phyloP scores from a whole-genome alignment of 2,888 invertebrate species.

The Agonopterix heracliana region DNA sequence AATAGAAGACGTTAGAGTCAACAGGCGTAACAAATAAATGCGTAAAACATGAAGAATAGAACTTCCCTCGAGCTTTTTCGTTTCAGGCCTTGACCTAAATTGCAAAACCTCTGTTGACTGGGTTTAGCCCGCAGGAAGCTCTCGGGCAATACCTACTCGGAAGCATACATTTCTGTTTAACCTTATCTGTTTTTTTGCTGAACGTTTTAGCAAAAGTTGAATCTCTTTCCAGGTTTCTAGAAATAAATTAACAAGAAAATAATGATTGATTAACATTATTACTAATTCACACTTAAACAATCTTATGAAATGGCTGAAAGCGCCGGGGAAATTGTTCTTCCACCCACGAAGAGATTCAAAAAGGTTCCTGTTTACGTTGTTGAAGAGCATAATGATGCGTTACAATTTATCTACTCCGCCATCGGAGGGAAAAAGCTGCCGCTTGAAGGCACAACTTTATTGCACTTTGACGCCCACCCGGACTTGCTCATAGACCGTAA shows the following conservation, averaged over 20 bases:
- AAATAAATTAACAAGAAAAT: too few species aligned
- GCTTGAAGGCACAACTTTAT: conserved; percentile 81
- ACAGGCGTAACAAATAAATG: conserved; percentile 32
- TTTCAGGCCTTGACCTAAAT: conserved; percentile 48
- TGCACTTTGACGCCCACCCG: conserved; percentile 95
- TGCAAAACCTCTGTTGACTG: conserved; percentile 24
- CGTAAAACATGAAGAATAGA: conserved; percentile 21
- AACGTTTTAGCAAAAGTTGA: too few species aligned
- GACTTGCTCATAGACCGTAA: conserved; percentile 90
- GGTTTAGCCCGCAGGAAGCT: conserved; percentile 19
- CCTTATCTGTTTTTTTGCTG: too few species aligned
- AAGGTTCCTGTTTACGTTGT: conserved; percentile 86
- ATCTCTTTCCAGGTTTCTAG: too few species aligned
- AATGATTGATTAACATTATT: too few species aligned
- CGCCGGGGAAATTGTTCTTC: conserved; percentile 13
- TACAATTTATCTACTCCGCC: conserved; percentile 86
- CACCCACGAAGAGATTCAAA: conserved; percentile 68
- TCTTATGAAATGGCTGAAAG: conserved; percentile 5
- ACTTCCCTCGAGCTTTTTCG: conserved; percentile 33
- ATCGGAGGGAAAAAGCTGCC: conserved; percentile 89
- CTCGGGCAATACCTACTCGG: too few species aligned
- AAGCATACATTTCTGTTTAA: too few species aligned
- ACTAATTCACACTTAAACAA: too few species aligned
- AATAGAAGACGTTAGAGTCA: conserved; percentile 10
- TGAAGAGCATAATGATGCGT: conserved; percentile 86